Conservation (phyloP, 2,888 invertebrate genomes). For the Lasioglossum morio region DNA sequence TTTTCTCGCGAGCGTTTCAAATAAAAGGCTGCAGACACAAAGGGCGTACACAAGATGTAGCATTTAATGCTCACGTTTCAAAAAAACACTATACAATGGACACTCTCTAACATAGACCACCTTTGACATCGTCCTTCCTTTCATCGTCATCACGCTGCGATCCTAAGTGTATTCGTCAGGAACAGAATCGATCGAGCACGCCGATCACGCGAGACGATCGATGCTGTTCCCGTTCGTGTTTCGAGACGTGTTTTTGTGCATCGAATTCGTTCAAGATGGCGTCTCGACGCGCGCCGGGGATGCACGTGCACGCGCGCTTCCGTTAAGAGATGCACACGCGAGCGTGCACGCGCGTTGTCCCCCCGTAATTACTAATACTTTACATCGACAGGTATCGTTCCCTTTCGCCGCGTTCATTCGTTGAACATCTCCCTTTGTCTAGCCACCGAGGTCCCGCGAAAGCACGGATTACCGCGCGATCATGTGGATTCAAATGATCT, state of each 20-base stretch:
- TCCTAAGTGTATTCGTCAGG: slow-evolving; percentile 55
- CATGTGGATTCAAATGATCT: neutral
- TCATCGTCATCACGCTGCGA: slow-evolving; percentile 75
- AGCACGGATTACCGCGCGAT: neutral
- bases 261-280: slow-evolving; percentile 17
- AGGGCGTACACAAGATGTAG: slow-evolving; percentile 83
- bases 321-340: slow-evolving; percentile 51
- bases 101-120: slow-evolving; percentile 84
- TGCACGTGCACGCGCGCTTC: slow-evolving; percentile 64
- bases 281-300: slow-evolving; percentile 34
- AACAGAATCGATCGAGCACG: slow-evolving; percentile 68
- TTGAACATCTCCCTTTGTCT: neutral
- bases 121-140: slow-evolving; percentile 80
- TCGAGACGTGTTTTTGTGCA: slow-evolving; percentile 31
- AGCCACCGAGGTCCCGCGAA: neutral
- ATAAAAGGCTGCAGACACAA: slow-evolving; percentile 73
- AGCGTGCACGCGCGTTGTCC: slow-evolving; percentile 73
- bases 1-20: slow-evolving; percentile 57
- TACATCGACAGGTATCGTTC: slow-evolving; percentile 77
- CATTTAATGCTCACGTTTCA: slow-evolving; percentile 84
- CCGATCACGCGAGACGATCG: slow-evolving; percentile 71
- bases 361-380: slow-evolving; percentile 76
- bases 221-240: slow-evolving; percentile 61
- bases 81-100: slow-evolving; percentile 84
- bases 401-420: slow-evolving; percentile 2